These are phyloP conservation scores for Caenorhabditis afra DNA, from an alignment of 2,888 invertebrate genomes.

Conservation along the genomic window DNA sequence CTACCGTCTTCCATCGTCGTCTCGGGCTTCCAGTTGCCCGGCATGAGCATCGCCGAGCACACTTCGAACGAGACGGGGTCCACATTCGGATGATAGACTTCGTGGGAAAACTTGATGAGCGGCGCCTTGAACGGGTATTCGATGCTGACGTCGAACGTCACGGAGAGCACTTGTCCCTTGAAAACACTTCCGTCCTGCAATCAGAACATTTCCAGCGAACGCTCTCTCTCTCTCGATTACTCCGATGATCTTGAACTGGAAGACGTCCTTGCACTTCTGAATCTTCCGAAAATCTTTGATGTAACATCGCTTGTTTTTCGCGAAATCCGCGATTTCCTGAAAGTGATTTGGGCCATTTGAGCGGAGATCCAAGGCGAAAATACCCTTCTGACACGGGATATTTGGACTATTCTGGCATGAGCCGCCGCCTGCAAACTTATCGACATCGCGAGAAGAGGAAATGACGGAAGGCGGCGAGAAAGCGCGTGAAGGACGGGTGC, in stretches of 20 bases:
- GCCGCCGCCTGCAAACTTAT: slow-evolving; percentile 32
- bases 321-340: slow-evolving; percentile 48
- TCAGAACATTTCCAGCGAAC: neutral
- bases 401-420: slow-evolving; percentile 46
- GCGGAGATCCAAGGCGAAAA: neutral
- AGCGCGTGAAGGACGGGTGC: too few species aligned
- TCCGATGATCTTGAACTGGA: slow-evolving; percentile 42
- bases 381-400: slow-evolving; percentile 39
- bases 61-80: slow-evolving; percentile 37
- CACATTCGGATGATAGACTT: slow-evolving; percentile 55
- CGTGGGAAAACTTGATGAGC: slow-evolving; percentile 32
- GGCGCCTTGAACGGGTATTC: slow-evolving; percentile 59
- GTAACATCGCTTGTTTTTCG: slow-evolving; percentile 43
- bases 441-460: slow-evolving; percentile 14
- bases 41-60: slow-evolving; percentile 43
- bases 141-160: slow-evolving; percentile 38
- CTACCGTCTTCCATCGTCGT: slow-evolving; percentile 54
- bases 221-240: slow-evolving; percentile 15
- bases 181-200: slow-evolving; percentile 31
- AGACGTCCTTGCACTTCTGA: slow-evolving; percentile 35
- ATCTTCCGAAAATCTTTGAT: slow-evolving; percentile 46
- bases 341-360: neutral
- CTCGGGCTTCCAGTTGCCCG: slow-evolving; percentile 60
- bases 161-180: slow-evolving; percentile 35
- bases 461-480: too few species aligned